phyloP scores from a whole-genome alignment of 2,113 vertebrate genomes.

The Perognathus longimembris region DNA sequence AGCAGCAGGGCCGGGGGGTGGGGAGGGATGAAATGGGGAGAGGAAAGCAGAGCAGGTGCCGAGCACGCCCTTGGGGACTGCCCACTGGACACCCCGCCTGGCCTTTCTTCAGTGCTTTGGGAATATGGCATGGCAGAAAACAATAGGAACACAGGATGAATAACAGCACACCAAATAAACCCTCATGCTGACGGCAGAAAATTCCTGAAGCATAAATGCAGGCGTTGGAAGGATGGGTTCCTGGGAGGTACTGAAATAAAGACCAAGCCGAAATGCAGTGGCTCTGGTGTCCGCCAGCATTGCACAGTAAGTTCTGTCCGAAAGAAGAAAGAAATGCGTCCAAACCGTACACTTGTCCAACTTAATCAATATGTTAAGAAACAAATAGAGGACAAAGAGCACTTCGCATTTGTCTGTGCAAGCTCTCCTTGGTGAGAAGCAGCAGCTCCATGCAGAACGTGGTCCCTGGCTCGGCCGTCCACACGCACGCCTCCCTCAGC shows the following conservation, averaged over 20 bases:
- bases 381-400: neutral
- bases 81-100: no score
- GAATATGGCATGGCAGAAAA: neutral
- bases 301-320: neutral
- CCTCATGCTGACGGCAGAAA: neutral
- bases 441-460: neutral
- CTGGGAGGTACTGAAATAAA: neutral
- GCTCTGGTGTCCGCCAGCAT: neutral
- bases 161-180: neutral
- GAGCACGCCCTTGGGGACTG: neutral
- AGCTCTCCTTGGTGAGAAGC: neutral
- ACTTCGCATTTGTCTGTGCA: neutral
- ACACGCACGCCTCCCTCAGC: no score
- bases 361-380: neutral
- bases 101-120: neutral
- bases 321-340: no score
- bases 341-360: neutral
- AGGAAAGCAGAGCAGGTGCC: no score
- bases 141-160: conserved; percentile 4
- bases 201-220: neutral
- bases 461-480: no score
- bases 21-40: no score
- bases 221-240: neutral
- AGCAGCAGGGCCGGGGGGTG: neutral
- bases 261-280: neutral